Percentiles rank a stretch among this genome's conserved stretches.
These are phyloP conservation scores for Xyliphius kryptos DNA, from an alignment of 2,113 vertebrate species.

Conservation along the genomic window DNA sequence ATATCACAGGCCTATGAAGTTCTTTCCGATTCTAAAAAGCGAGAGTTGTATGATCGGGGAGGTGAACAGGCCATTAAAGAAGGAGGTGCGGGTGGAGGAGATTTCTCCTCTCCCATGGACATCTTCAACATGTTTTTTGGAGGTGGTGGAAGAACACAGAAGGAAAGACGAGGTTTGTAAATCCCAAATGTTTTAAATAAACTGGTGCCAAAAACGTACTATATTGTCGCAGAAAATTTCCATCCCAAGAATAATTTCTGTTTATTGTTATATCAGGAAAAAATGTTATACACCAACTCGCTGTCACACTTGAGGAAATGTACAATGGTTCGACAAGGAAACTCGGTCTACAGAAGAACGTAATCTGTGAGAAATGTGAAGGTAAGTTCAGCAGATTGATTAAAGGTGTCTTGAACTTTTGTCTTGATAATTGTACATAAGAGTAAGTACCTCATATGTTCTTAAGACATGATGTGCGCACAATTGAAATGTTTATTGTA, in stretches of 20 bases:
- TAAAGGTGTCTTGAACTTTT: too few relatives aligned
- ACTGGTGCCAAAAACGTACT: too few relatives aligned
- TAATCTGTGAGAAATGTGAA: constrained; percentile 94
- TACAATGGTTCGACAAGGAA: constrained; percentile 89
- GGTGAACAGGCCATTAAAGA: constrained; percentile 97
- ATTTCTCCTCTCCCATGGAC: constrained; percentile 88
- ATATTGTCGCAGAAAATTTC: too few relatives aligned
- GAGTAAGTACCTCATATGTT: too few relatives aligned
- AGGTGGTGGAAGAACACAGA: constrained; percentile 86
- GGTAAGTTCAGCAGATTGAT: too few relatives aligned
- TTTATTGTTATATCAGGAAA: constrained; percentile 69
- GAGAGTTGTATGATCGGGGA: constrained; percentile 92
- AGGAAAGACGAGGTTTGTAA: constrained; percentile 83
- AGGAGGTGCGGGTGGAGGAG: constrained; percentile 77
- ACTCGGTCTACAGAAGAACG: constrained; percentile 88
- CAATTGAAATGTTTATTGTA: too few relatives aligned
- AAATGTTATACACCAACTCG: constrained; percentile 88
- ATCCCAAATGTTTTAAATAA: background rate
- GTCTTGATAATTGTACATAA: too few relatives aligned
- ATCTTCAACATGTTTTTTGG: constrained; percentile 99
- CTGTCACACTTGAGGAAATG: constrained; percentile 86
- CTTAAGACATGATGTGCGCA: too few relatives aligned
- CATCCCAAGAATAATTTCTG: too few relatives aligned
- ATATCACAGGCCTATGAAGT: constrained; percentile 98
- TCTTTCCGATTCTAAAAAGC: constrained; percentile 89